Base-by-base conservation (phyloP, 2,113 vertebrate species). In the Emydocephalus ijimae region DNA sequence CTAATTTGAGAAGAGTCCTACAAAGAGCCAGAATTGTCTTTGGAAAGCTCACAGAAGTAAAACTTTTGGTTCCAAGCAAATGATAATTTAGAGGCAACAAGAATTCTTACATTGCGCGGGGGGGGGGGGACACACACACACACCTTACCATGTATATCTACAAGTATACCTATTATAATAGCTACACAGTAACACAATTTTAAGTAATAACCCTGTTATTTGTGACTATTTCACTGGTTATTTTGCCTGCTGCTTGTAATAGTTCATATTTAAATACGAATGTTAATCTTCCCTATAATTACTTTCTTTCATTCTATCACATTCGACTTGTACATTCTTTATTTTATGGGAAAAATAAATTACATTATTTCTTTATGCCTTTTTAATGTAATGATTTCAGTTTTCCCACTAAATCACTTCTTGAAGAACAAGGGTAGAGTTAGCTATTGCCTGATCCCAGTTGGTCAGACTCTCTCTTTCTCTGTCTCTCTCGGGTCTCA, bases 261-360 rank as follows among this genome's bases (percentile, higher is more conserved):
- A 26, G 39, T 87, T 61, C 55, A 69, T 69, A 10, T 69, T 92
- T 74, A 88, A 23, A 8, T 24, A 92, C 29, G n/a, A 69, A 69
- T 26, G 81, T 95, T 94, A 64, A 85, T 94, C 81, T 92, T 94
- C 26, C 43, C 93, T 93, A 87, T 97, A 74, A 91, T 93, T 88
- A 21, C 93, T 92, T 93, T 95, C 43, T 92, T 26, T 50, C 94
- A 52, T 55, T 52, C n/a, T 95, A 92, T 95, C 88, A 48, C 89
- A 92, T 85, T 91, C 87, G 50, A 95, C 95, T 91, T 95, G 91
- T 2, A 95, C 64, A 92, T 96, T 94, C 95, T 95, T 96, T 95
- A 93, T 54, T 89, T 90, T 95, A 92, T 54, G 3, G 48, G 52
- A 43, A 54, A 93, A 94, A 93, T 52, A 93, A 95, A 94, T 92